phyloP scores from a whole-genome alignment of 2,113 vertebrate genomes.

The Podocnemis expansa region DNA sequence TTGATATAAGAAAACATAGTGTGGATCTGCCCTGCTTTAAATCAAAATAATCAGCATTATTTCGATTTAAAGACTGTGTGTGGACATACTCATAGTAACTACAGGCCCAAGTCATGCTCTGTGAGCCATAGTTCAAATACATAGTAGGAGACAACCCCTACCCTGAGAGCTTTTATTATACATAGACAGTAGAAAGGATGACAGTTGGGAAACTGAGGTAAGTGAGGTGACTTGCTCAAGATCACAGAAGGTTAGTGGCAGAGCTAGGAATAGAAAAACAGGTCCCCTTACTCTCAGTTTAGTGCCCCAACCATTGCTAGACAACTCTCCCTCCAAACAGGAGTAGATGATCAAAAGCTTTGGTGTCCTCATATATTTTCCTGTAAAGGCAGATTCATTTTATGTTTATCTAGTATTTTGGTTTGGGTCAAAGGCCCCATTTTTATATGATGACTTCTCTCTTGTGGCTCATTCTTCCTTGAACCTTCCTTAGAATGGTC shows the following conservation, averaged over 20 bases:
- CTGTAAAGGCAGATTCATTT: not conserved
- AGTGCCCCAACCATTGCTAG: not conserved
- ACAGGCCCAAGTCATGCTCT: not conserved
- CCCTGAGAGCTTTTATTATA: not conserved
- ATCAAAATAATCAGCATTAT: no score
- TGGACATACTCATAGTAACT: not conserved
- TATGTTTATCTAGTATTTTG: not conserved
- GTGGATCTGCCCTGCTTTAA: no score
- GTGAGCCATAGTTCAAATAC: not conserved
- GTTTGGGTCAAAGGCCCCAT: not conserved
- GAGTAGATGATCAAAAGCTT: not conserved
- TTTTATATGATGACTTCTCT: not conserved
- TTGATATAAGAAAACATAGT: no score
- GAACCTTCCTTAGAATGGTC: not conserved
- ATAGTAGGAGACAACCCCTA: not conserved
- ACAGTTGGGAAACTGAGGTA: not conserved
- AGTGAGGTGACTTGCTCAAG: not conserved
- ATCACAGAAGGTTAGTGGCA: not conserved
- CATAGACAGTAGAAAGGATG: not conserved
- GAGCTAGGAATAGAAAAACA: not conserved
- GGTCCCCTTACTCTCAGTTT: not conserved
- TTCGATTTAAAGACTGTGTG: no score
- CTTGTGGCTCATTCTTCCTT: not conserved
- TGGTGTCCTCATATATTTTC: no score
- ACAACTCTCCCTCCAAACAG: not conserved